Conservation (phyloP, 1,140 invertebrate species). For the Arion vulgaris region DNA sequence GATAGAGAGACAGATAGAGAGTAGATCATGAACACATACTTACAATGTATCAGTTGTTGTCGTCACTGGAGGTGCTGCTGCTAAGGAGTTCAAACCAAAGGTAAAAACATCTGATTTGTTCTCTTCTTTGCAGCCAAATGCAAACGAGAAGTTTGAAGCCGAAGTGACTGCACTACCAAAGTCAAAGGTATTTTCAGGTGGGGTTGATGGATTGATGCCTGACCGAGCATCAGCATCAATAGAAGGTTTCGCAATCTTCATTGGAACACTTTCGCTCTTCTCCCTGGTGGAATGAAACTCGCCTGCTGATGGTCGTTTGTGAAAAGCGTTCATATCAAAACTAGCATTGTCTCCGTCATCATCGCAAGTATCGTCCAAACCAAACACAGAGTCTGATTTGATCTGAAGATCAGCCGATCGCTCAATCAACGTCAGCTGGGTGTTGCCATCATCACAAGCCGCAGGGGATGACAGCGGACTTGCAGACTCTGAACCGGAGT, state of each 20-base stretch:
- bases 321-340: conserved; percentile 36
- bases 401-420: conserved; percentile 54
- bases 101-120: conserved; percentile 36
- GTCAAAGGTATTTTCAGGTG: conserved; percentile 40
- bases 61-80: background rate
- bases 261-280: conserved; percentile 47
- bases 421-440: conserved; percentile 57
- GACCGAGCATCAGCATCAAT: conserved; percentile 50
- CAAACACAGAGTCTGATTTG: conserved; percentile 45
- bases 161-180: conserved; percentile 45
- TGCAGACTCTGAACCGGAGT: conserved; percentile 41
- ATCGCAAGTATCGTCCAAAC: conserved; percentile 36
- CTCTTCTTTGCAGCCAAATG: conserved; percentile 28
- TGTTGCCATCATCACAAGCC: conserved; percentile 52
- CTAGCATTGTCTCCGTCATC: conserved; percentile 42
- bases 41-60: conserved; percentile 13
- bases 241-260: conserved; percentile 42
- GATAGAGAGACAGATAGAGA: too few species aligned
- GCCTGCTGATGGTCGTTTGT: conserved; percentile 37
- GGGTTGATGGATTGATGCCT: conserved; percentile 44
- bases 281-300: conserved; percentile 39
- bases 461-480: conserved; percentile 39
- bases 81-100: conserved; percentile 8
- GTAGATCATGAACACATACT: conserved; percentile 6
- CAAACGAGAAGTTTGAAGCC: conserved; percentile 40